These are phyloP conservation scores for Lutraria lutraria DNA, from an alignment of 2,888 invertebrate species.

Conservation along the genomic window DNA sequence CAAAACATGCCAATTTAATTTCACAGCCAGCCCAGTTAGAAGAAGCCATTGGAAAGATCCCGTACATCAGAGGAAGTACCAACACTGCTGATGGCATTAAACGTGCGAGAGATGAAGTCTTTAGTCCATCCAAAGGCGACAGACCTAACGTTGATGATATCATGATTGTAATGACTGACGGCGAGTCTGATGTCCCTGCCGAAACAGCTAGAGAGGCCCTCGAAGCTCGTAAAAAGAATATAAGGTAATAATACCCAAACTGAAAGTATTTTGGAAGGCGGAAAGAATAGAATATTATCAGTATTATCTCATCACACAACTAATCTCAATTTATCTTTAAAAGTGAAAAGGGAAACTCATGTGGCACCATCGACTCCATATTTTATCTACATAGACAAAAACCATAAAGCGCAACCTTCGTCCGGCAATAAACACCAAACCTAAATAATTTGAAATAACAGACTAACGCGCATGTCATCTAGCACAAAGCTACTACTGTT, in stretches of 20 bases:
- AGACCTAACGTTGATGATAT: slow-evolving; percentile 43
- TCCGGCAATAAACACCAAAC: too few relatives aligned
- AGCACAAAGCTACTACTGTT: too few relatives aligned
- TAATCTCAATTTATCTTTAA: too few relatives aligned
- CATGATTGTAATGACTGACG: slow-evolving; percentile 60
- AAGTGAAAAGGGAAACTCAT: too few relatives aligned
- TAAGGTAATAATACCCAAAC: slow-evolving; percentile 24
- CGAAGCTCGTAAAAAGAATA: slow-evolving; percentile 22
- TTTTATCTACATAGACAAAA: too few relatives aligned
- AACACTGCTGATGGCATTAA: slow-evolving; percentile 52
- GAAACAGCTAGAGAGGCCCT: slow-evolving; percentile 34
- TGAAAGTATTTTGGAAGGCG: too few relatives aligned
- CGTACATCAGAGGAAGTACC: slow-evolving; percentile 57
- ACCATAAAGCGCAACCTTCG: too few relatives aligned
- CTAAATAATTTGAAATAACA: too few relatives aligned
- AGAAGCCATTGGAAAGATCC: slow-evolving; percentile 31
- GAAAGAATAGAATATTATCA: too few relatives aligned
- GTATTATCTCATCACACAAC: too few relatives aligned
- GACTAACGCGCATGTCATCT: too few relatives aligned
- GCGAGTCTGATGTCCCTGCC: slow-evolving; percentile 43
- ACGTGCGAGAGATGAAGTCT: slow-evolving; percentile 40
- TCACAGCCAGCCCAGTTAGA: slow-evolving; percentile 29
- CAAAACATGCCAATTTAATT: not conserved
- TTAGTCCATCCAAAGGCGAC: slow-evolving; percentile 50
- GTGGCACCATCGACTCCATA: too few relatives aligned